Conservation (phyloP, 2,888 invertebrate genomes). For the Apomyelois bistriatella region DNA sequence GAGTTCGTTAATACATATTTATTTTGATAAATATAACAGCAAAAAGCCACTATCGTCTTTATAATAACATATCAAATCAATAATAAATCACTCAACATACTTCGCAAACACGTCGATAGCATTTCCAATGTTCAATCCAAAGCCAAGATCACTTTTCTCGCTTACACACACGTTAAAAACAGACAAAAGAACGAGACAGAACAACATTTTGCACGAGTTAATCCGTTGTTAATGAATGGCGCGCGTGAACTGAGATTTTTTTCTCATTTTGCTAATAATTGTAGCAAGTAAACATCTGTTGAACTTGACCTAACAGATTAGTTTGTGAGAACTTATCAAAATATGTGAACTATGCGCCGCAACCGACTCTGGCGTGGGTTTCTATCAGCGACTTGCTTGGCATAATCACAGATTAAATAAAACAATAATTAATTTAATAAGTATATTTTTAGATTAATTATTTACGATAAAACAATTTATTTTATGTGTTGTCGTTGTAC, state of each 20-base stretch:
- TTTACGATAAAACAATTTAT: no score
- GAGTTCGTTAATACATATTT: no score
- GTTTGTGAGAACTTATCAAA: conserved; percentile 33
- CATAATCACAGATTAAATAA: not conserved
- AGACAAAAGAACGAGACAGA: conserved; percentile 39
- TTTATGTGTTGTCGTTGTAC: no score
- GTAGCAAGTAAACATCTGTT: conserved; percentile 50
- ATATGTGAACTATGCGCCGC: conserved; percentile 12
- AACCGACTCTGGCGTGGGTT: not conserved
- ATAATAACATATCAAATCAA: not conserved
- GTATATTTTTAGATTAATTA: no score
- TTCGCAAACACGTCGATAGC: conserved; percentile 72
- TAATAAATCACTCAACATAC: conserved; percentile 42
- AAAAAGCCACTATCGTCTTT: not conserved
- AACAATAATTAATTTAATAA: no score
- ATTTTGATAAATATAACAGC: no score
- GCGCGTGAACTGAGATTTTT: conserved; percentile 59
- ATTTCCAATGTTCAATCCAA: conserved; percentile 62
- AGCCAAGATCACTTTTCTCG: conserved; percentile 57
- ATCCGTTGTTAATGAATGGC: conserved; percentile 38
- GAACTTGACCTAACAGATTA: conserved; percentile 75
- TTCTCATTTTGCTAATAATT: conserved; percentile 69
- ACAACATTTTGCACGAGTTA: conserved; percentile 28
- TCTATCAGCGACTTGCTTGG: not conserved
- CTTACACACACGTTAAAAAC: conserved; percentile 43